phyloP scores from a whole-genome alignment of 2,888 invertebrate genomes.

The Siphlonurus alternatus region DNA sequence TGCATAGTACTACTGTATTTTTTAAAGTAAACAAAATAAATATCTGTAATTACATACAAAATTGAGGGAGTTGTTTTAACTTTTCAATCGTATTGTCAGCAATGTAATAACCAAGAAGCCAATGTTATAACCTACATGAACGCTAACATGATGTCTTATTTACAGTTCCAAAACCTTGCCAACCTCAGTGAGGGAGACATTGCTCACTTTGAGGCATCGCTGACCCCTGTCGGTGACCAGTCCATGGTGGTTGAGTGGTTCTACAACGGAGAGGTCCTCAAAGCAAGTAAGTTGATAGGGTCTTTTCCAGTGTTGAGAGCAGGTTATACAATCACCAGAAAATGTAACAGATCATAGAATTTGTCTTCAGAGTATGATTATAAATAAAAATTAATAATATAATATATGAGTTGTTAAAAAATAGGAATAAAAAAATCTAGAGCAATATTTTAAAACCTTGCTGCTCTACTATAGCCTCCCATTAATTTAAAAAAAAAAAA shows the following conservation, averaged over 20 bases:
- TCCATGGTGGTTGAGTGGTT: slow-evolving; percentile 93
- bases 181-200: slow-evolving; percentile 89
- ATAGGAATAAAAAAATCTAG: background rate
- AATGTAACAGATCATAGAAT: background rate
- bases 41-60: too few relatives aligned
- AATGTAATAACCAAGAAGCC: too few relatives aligned
- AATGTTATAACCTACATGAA: too few relatives aligned
- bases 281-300: slow-evolving; percentile 43
- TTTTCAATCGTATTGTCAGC: too few relatives aligned
- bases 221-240: slow-evolving; percentile 86
- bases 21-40: too few relatives aligned
- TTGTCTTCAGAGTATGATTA: background rate
- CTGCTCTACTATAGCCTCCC: too few relatives aligned
- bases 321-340: background rate
- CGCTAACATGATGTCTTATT: too few relatives aligned
- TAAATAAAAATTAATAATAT: background rate
- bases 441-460: too few relatives aligned
- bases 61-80: too few relatives aligned
- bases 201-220: slow-evolving; percentile 92
- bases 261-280: slow-evolving; percentile 77
- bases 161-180: slow-evolving; percentile 55
- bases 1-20: too few relatives aligned
- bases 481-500: too few relatives aligned
- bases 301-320: background rate
- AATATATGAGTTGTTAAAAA: background rate